Base-by-base conservation (phyloP, 1,140 invertebrate genomes). In the Drosophila lini region DNA sequence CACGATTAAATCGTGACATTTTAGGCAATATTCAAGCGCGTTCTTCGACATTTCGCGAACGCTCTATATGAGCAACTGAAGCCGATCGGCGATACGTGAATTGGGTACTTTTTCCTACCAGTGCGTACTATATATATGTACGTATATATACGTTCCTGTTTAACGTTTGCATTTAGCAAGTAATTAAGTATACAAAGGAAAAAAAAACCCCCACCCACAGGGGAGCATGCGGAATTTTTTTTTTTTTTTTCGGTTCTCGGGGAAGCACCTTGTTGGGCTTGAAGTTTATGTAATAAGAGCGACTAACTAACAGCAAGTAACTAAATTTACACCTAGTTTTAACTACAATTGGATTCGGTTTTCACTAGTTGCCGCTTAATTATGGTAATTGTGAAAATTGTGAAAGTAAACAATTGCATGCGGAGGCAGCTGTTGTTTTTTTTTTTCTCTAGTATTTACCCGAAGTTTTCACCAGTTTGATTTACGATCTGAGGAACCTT, bases 381-480 rank as follows among this genome's bases (percentile, higher is more conserved):
- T 80, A 78, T 78, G 77, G 55, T 50, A 80, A 88, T 76, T 89
- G 77, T 80, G 84, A 71, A 76, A 80, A 77, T 38, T 15, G 70
- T 44, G 77, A 38, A 42, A 48, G 68, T 76, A 88, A 83, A 88
- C 68, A 88, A 76, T 65, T 48, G 53, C 57, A 68, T 71, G 52
- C 38, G 22, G 7, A 47, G 53, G 34, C 79, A 81, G 62, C 50
- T 73, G 81, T 25, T 40, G 36, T 52, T 7, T 32, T 50, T 50
- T 36, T 13, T 52, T 9, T 5, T 3, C 1, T 6, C 25, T 34
- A 50, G 58, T 63, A 52, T 57, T 64, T 63, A 56, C 36, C 42
- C 15, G 25, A 31, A 59, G 53, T 57, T 53, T 57, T 57, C 38
- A 9, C 19, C 15, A 25, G 52, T 56, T 67, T 81, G 71, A 83